Base-by-base conservation (phyloP, 2,797 vertebrate genomes). In the Enteromius anoplus region DNA sequence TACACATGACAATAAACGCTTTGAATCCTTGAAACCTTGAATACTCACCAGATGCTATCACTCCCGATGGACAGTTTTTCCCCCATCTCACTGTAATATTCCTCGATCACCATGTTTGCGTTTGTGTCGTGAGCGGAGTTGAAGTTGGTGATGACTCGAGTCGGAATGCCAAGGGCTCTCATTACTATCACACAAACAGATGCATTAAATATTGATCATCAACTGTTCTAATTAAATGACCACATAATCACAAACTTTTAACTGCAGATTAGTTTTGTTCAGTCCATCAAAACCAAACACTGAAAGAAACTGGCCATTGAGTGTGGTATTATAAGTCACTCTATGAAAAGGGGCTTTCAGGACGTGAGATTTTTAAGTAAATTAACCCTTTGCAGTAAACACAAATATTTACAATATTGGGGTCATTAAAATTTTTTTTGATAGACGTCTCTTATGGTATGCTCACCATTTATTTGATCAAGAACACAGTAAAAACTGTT, bases 91-190 rank as follows among this genome's bases (percentile, higher is more conserved):
- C 89, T 94, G 62, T 96, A 97, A 85, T 89, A 96, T 80, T 96
- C 95, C 79, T 97, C 97, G 9, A 97, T 96, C 75, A 95, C 91
- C 90, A 97, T 91, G 88, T 96, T 96, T 37, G 42, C 88, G 0
- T 97, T 95, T 45, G 95, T 97, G 92, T 98, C 96, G 0, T 98
- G 97, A 49, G 96, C 96, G 0, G 96, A 97, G 90, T 97, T 93
- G 86, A 93, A 97, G 93, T 97, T 97, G 65, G 96, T 96, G 90
- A 96, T 85, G 2, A 96, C 93, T 0, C 96, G 95, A 2, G 94
- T 94, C 2, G 96, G 96, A 88, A 97, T 94, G 78, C 96, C 96
- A 17, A 97, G 93, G 84, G 92, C 94, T 84, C 96, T 93, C 96
- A 97, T 95, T 34, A 97, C 97, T 97, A 81, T 82, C 77, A 76